phyloP scores from a whole-genome alignment of 1,140 invertebrate species.

The Bombus vancouverensis region DNA sequence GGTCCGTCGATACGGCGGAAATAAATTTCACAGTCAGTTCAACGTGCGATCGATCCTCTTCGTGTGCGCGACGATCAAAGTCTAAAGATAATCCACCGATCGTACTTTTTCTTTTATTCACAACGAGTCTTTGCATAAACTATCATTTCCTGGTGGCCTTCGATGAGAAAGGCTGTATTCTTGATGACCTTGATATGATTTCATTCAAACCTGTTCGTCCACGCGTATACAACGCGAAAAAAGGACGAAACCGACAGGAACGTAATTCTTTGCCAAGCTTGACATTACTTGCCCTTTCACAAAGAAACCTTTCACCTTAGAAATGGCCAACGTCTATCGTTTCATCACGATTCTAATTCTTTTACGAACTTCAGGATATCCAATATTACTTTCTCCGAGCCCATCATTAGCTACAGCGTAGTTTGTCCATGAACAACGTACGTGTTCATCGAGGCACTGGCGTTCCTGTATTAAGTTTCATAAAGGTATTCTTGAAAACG shows the following conservation, averaged over 20 bases:
- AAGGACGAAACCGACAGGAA: slow-evolving; percentile 13
- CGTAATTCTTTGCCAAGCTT: neutral
- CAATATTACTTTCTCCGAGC: neutral
- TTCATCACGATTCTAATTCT: neutral
- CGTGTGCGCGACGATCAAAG: neutral
- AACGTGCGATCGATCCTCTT: neutral
- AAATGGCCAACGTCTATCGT: neutral
- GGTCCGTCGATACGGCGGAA: slow-evolving; percentile 16
- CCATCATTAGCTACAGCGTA: neutral
- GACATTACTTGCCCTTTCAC: neutral
- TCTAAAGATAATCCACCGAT: slow-evolving; percentile 1
- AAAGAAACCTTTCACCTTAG: neutral
- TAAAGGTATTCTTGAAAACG: neutral
- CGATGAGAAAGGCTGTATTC: slow-evolving; percentile 55
- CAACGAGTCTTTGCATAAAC: slow-evolving; percentile 46
- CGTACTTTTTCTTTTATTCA: slow-evolving; percentile 12
- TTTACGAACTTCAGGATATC: no score
- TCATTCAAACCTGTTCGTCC: slow-evolving; percentile 63
- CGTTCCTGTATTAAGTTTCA: neutral
- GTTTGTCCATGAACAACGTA: neutral
- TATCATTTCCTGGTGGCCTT: slow-evolving; percentile 63
- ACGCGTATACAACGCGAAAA: slow-evolving; percentile 12
- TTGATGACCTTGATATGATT: slow-evolving; percentile 61
- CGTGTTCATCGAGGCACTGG: neutral
- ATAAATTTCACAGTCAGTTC: slow-evolving; percentile 1